Base-by-base conservation (phyloP, 2,113 vertebrate species). In the Formicarius rufipectus region DNA sequence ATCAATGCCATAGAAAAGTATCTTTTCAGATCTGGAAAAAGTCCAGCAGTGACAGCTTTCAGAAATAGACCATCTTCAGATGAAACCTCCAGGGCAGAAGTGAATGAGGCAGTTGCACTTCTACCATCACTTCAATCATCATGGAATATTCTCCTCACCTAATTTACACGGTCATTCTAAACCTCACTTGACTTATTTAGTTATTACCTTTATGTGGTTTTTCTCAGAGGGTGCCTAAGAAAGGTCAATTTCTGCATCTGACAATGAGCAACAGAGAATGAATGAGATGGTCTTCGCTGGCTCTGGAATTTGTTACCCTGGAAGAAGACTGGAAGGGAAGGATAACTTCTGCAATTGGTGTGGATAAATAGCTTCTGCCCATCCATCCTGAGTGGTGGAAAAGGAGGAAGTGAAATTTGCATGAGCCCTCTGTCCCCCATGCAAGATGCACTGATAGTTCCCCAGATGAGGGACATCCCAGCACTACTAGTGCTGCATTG, bases 341-440 rank as follows among this genome's bases (percentile, higher is more conserved):
- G 64, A 71, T 66, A 42, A 25, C 12, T 9, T 11, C 31, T 66
- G 4, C 19, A 24, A 27, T 4, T 53, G 9, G 14, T 35, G 16
- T 28, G 33, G 20, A 75, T 50, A 37, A 84, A 73, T 28, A 0
- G 1, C 22, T 63, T 58, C 39, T 91, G 35, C 31, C 24, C 63
- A 39, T 35, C 20, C 8, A 53, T 15, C 14, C 45, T 40, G 11
- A 49, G 17, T 10, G 25, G 23, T 50, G 40, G 27, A 42, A 44
- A 88, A 66, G 37, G n/a, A 62, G 4, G 12, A n/a, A 86, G 17
- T 5, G 37, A 86, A 69, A 45, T 3, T 40, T 75, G 11, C 79
- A 44, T 2, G 23, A 60, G 11, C 2, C 19, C 14, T 33, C 33
- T 64, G 19, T 5, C 14, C 3, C 5, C 10, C 1, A 8, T 27